Evolutionary conservation across 2,113 vertebrate genomes (phyloP), one percentile per base, ranked within the genome.

Genomic region (Brienomyrus brachyistius): DNA sequence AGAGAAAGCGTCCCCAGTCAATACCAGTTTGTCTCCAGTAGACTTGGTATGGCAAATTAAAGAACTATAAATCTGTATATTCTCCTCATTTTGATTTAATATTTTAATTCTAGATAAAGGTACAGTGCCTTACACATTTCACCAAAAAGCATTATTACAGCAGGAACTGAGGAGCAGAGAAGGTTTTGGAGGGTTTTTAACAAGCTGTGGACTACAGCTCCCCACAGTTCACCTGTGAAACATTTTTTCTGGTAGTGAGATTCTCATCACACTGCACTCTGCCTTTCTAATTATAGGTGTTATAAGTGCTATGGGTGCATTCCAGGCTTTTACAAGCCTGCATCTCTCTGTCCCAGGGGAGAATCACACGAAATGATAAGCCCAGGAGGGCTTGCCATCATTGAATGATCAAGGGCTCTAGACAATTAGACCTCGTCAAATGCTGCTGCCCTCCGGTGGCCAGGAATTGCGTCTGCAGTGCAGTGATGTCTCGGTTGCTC

Each of bases 221-320:
- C 74, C 74, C 31, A 40, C 74, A 80, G 31, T 40, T 80, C 35
- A 80, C 74, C 74, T 80, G 74, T 80, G 74, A 80, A 80, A 80
- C 74, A 80, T 80, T 80, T 80, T 70, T 80, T 43, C 74, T 80
- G 74, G 35, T 80, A 40, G 74, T 80, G 74, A 80, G 74, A 80
- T 80, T 80, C 74, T 80, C 74, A 40, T 80, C 74, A 80, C 17
- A 19, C 74, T 40, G 35, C 35, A 80, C 74, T 40, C 35, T 40
- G 74, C 74, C 74, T 80, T 43, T 19, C 74, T 80, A 80, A 80
- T 80, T 80, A 80, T 80, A 80, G 31, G 74, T 80, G 74, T 80
- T 80, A 80, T 80, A 35, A 80, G 74, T 80, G 74, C 74, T 21
- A 80, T 80, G 35, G 74, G 74, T 43, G 74, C 35, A 80, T 80